Evolutionary conservation across 2,888 invertebrate genomes (phyloP).

Genomic region (Pterostichus niger): DNA sequence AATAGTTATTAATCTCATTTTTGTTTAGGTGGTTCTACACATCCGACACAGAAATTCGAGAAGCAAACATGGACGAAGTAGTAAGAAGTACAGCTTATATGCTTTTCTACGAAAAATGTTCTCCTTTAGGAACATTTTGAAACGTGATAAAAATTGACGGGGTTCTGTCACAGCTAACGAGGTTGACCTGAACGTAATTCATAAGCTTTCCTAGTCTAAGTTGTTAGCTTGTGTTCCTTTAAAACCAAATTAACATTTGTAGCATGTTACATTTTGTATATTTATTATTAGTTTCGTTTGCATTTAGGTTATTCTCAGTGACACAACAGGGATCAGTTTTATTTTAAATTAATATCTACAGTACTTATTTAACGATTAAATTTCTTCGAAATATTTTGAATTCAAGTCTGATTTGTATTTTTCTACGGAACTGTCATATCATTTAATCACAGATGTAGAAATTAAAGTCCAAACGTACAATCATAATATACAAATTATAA

Average conservation of each 20-base stretch:
- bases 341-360: not conserved
- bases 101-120: constrained; percentile 90
- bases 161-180: constrained; percentile 15
- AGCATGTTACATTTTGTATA: constrained; percentile 2
- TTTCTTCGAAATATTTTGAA: constrained; percentile 21
- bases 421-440: constrained; percentile 41
- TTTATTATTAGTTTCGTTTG: constrained; percentile 24
- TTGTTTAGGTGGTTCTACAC: constrained; percentile 89
- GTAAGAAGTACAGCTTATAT: constrained; percentile 93
- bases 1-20: not conserved
- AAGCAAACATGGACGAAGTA: constrained; percentile 89
- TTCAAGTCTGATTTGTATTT: constrained; percentile 16
- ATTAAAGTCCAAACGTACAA: constrained; percentile 35
- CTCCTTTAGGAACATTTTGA: constrained; percentile 73
- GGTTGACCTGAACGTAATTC: constrained; percentile 42
- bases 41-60: constrained; percentile 91
- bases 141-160: constrained; percentile 35
- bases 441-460: not conserved
- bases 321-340: constrained; percentile 2
- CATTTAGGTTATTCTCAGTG: constrained; percentile 27
- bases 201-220: constrained; percentile 60
- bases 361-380: constrained; percentile 33
- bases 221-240: constrained; percentile 49
- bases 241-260: constrained; percentile 44
- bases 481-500: constrained; percentile 9